Evolutionary conservation across 2,888 invertebrate genomes (phyloP), one percentile per base, ranked within the genome.

Genomic region (Sphaerophoria rueppellii): DNA sequence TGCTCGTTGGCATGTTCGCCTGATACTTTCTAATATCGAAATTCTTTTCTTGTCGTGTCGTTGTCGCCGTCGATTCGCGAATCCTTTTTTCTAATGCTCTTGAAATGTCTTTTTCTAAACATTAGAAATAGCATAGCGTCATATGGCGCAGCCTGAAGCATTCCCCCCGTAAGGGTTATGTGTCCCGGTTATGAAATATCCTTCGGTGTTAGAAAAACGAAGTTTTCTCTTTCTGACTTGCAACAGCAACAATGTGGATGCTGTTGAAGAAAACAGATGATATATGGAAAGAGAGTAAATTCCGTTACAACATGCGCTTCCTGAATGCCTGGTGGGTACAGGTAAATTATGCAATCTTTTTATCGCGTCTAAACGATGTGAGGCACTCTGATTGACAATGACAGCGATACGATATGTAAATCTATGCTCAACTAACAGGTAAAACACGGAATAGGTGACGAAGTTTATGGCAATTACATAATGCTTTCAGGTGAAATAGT

Each of bases 341-440:
- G 91, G 91, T 91, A 91, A 90, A 90, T 91, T 90, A 90, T 91
- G 90, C 90, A 91, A 90, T 90, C 90, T 89, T 87, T 89, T 89
- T 80, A 77, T 81, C 80, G 77, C 73, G 72, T 85, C 37, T 11
- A 76, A 61, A 37, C 76, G 63, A 46, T 76, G 71, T 71, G 70
- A 67, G 43, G 37, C 40, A 70, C 35, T 52, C 46, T 77, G 76
- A 81, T 81, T 72, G 76, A 83, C n/a, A 6, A 11, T 43, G 12
- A 2, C 43, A 32, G 14, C n/a, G 14, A 43, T 40, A 40, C 6
- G 9, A 40, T 7, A 7, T 7, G 40, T 9, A 40, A 9, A 43
- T 43, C 9, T 5, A 12, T 43, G 12, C 24, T 24, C 24, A 24
- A 24, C 2, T 24, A 6, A 40, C 40, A 40, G 12, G 12, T 11